Evolutionary conservation across 1,140 invertebrate species (phyloP), one percentile per base, ranked within the genome.

Genomic region (Hyles euphorbiae): DNA sequence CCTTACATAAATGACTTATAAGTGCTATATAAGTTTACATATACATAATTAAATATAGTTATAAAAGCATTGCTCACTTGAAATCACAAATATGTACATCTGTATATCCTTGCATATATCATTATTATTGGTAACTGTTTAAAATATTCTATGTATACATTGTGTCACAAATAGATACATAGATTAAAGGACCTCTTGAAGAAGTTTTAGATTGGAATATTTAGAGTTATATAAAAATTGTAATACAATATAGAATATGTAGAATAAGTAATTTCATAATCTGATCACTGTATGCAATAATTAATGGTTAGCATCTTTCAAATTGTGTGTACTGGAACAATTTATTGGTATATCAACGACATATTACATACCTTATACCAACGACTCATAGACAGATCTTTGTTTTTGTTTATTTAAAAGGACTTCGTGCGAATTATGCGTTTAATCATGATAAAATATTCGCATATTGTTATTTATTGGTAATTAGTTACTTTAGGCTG

Each of bases 401-500:
- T 53, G 12, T 55, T 58, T 56, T 55, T 54, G 40, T 61, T 58
- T 53, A 50, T 43, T 53, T 8, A 56, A 45, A 40, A 45, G 22
- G 40, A 50, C 58, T 46, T 46, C 12, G 58, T 46, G 45, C 58
- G 60, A 63, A 62, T 51, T 62, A 11, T 56, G 58, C 50, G 12
- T 62, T 69, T 65, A 46, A 48, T 63, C 59, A 51, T 61, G 56
- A 56, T 55, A 44, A 55, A 61, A 57, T 63, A 63, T 65, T 71
- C 60, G 56, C 53, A 56, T 63, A 60, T 68, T 67, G 80, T 84
- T 87, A 81, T 84, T 81, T 84, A 83, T 84, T 87, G 80, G 74
- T 87, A 81, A 81, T 81, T 79, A 82, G 72, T 83, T 83, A 72
- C 73, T 78, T 72, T 80, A 81, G 77, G 69, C 74, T 79, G 69